Base-by-base conservation (phyloP, 2,797 vertebrate genomes). In the Ficedula albicollis region DNA sequence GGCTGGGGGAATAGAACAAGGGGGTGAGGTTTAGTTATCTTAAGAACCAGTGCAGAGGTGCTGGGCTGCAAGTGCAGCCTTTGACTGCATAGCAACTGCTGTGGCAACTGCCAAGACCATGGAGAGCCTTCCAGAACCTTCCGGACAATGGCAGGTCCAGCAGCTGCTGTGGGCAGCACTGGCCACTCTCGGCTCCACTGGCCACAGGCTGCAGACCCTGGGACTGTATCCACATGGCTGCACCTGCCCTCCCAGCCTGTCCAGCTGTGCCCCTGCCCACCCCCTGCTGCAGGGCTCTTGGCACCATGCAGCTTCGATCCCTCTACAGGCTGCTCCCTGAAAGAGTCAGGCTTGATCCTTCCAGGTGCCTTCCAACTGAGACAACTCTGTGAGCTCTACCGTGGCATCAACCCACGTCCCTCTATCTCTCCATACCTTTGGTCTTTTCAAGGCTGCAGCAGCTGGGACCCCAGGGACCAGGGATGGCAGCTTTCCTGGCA, bases 281-380 rank as follows among this genome's bases (percentile, higher is more conserved):
- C 0, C 3, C 20, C 5, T 54, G 38, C 38, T 39, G 15, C 41
- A 55, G 34, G 18, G 7, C 13, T 7, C 49, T 64, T 63, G 68
- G 34, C 29, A 55, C 6, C 29, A 15, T 16, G 20, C 29, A 39
- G 15, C 29, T 63, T 73, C 0, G 0, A 34, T 34, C 30, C 13
- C 20, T 56, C 59, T 34, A 25, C 16, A 34, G 16, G 48, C 11
- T 48, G 20, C 13, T 41, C 16, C 16, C 34, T 34, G 30, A 55
- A 63, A 29, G 4, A 29, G 6, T 20, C 29, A 54, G 34, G 39
- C 13, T 22, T 46, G 18, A 4, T 29, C 13, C 19, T n/a, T 48
- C 19, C 23, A n/a, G 2, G 10, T 39, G 6, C 23, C 23, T 63
- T 63, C 58, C 68, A 72, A 2, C 11, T 38, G 39, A 38, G 56